Evolutionary conservation across 1,140 invertebrate species (phyloP).

Genomic region (Scaptomyza hsui): DNA sequence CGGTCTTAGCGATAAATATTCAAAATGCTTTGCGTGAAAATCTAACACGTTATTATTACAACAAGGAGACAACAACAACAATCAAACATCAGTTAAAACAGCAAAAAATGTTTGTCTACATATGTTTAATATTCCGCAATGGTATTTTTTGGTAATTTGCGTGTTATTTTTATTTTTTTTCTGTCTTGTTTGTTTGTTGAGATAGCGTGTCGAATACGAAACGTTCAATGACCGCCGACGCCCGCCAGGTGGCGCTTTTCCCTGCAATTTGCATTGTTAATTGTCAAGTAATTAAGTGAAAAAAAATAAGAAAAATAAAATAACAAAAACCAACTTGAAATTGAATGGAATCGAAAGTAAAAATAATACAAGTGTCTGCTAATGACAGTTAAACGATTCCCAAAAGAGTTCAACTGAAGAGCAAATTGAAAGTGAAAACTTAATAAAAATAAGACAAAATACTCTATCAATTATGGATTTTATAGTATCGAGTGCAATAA

Average conservation of each 20-base stretch:
- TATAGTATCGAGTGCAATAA: neutral
- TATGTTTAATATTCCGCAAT: constrained; percentile 43
- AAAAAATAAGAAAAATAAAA: constrained; percentile 31
- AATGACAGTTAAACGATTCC: constrained; percentile 32
- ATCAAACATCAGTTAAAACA: neutral
- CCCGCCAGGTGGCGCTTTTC: constrained; percentile 43
- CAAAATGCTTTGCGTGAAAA: constrained; percentile 53
- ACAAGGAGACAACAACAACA: constrained; percentile 23
- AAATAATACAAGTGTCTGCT: constrained; percentile 19
- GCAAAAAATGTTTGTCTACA: constrained; percentile 41
- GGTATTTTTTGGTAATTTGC: constrained; percentile 21
- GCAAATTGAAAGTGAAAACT: constrained; percentile 22
- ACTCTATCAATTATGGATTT: constrained; percentile 1
- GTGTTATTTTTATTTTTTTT: constrained; percentile 22
- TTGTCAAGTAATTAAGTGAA: constrained; percentile 47
- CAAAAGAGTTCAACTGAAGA: neutral
- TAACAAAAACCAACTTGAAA: neutral
- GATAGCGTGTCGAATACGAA: constrained; percentile 30
- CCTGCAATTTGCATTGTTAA: constrained; percentile 70
- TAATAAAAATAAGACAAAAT: neutral
- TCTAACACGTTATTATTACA: constrained; percentile 61
- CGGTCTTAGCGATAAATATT: constrained; percentile 40
- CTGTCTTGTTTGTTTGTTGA: constrained; percentile 8
- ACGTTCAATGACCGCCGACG: constrained; percentile 45
- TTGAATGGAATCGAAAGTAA: constrained; percentile 34